These are phyloP conservation scores for Torymus aiolomorphi DNA, from an alignment of 2,888 invertebrate genomes.

Conservation along the genomic window DNA sequence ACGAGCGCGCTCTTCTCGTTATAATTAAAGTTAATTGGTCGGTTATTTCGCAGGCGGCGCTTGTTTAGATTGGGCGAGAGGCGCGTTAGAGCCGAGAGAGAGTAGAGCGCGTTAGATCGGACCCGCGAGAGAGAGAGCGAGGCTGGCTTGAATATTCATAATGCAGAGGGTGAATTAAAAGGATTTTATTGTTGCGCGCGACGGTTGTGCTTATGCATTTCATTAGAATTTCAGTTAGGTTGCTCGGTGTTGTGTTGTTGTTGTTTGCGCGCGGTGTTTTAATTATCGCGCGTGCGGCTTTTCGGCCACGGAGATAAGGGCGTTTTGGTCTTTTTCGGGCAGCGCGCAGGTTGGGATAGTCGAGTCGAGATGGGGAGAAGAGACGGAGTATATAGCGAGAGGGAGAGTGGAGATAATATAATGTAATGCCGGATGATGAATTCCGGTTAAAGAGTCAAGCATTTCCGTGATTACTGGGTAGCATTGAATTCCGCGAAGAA, in stretches of 20 bases:
- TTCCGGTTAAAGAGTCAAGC: constrained; percentile 4
- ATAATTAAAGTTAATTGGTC: constrained; percentile 57
- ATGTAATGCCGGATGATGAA: constrained; percentile 3
- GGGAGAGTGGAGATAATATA: too few relatives aligned
- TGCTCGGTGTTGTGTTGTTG: background rate
- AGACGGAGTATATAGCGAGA: too few relatives aligned
- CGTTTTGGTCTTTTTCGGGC: too few relatives aligned
- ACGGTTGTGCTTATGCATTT: constrained; percentile 9
- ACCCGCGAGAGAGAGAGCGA: background rate
- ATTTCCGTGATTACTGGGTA: constrained; percentile 21
- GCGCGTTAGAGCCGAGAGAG: too few relatives aligned
- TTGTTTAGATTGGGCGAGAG: too few relatives aligned
- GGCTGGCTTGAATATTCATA: constrained; percentile 49
- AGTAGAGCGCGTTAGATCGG: too few relatives aligned
- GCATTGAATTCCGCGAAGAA: constrained; percentile 26
- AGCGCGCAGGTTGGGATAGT: too few relatives aligned
- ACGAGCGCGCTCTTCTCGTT: constrained; percentile 43
- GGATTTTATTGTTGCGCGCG: constrained; percentile 52
- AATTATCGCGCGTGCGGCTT: background rate
- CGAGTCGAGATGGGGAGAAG: too few relatives aligned
- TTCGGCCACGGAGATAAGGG: too few relatives aligned
- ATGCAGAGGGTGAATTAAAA: constrained; percentile 33
- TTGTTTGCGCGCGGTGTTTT: background rate
- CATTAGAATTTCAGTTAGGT: constrained; percentile 29
- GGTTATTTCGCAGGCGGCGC: background rate